Percentiles rank a stretch among this genome's conserved stretches.
phyloP scores from a whole-genome alignment of 2,113 vertebrate species.

The Argyrosomus japonicus region DNA sequence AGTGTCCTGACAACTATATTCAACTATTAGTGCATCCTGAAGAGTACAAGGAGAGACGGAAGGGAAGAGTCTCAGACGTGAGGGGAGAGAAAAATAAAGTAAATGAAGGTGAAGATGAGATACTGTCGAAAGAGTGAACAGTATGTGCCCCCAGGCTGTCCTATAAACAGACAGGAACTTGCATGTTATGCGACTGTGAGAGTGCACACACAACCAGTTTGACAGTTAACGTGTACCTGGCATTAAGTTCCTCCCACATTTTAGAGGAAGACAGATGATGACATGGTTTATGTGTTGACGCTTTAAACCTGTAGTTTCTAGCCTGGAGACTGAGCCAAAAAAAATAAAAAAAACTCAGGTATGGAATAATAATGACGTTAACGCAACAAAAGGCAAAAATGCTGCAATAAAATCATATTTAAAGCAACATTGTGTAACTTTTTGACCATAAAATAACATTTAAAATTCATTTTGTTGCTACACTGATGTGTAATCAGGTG shows the following conservation, averaged over 20 bases:
- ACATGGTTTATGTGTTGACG: slow-evolving; percentile 7
- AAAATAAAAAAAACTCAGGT: not conserved
- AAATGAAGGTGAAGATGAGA: slow-evolving; percentile 47
- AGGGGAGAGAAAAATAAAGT: not conserved
- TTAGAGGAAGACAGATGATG: slow-evolving; percentile 7
- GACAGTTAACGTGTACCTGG: slow-evolving; percentile 7
- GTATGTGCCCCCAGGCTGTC: slow-evolving; percentile 31
- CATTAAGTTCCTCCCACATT: not conserved
- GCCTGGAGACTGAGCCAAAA: not conserved
- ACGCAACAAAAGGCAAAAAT: not conserved
- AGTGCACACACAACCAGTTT: slow-evolving; percentile 15
- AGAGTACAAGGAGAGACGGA: slow-evolving; percentile 5
- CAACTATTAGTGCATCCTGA: slow-evolving; percentile 23
- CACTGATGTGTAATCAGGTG: no score
- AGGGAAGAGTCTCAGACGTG: slow-evolving; percentile 1
- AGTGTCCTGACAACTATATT: slow-evolving; percentile 51
- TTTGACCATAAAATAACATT: no score
- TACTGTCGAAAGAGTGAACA: slow-evolving; percentile 44
- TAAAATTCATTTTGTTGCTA: no score
- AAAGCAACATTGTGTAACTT: no score
- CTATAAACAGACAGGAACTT: slow-evolving; percentile 47
- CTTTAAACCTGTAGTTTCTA: not conserved
- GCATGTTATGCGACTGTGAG: slow-evolving; percentile 19
- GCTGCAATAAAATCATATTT: not conserved
- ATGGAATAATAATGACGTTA: not conserved